Evolutionary conservation across 2,797 vertebrate genomes (phyloP), one percentile per base, ranked within the genome.

Genomic region (Melanotaenia pygmaea): DNA sequence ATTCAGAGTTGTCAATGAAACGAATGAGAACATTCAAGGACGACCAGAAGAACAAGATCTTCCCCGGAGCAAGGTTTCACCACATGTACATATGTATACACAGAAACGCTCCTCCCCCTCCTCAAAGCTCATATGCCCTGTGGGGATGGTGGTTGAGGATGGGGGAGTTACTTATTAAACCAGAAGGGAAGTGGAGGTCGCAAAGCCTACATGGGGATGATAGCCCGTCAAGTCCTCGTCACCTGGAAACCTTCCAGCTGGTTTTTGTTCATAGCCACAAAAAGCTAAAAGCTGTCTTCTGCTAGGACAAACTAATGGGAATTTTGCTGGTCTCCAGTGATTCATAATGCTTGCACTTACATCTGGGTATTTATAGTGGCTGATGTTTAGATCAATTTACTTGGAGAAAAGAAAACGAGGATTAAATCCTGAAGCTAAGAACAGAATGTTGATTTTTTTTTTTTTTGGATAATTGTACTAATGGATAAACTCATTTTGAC

Each of bases 181-280:
- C 79, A 79, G 82, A 81, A 77, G 59, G 67, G 81, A 77, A 85
- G 88, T 72, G 72, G 76, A 86, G 87, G 88, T 89, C 86, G 56
- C 5, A 68, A 86, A 77, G 70, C 16, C 59, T 62, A 37, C 79
- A 72, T 64, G 43, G 54, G 66, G 78, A 82, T 16, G 28, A 67
- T 67, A 28, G 75, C 82, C 76, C 37, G 22, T 89, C 85, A 82
- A 40, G 57, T 66, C 53, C 16, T 26, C 32, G 59, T 77, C 83
- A 84, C 81, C 80, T 72, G 81, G 72, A 72, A 70, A 72, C 64
- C 71, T 68, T 65, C 26, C 8, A 7, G 51, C 26, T 53, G 67
- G 0, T 67, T 82, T 59, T 63, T 38, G 63, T 77, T 79, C 58
- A 70, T 32, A 20, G 10, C 53, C 2, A 66, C 59, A 51, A 67